A percentile compares a stretch with the other conserved stretches of the same genome.
phyloP scores from a whole-genome alignment of 1,140 invertebrate genomes.

The Drosophila funebris region DNA sequence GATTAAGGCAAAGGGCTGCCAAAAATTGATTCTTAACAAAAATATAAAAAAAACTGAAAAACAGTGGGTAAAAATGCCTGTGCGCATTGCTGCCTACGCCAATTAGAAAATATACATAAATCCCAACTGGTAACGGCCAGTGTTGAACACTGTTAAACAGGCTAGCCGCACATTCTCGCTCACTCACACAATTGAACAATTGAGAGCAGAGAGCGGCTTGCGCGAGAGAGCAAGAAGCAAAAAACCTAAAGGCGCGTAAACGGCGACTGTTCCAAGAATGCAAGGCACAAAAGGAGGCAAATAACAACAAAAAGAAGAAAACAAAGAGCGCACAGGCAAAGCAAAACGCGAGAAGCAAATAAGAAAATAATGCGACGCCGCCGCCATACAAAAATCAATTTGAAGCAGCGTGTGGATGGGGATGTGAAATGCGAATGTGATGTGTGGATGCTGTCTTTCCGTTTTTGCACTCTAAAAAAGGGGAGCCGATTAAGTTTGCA shows the following conservation, averaged over 20 bases:
- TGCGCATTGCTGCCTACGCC: constrained; percentile 63
- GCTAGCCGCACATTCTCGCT: constrained; percentile 37
- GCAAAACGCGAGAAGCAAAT: constrained; percentile 71
- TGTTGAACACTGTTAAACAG: constrained; percentile 54
- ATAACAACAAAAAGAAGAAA: constrained; percentile 73
- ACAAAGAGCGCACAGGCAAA: constrained; percentile 48
- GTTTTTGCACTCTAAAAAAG: constrained; percentile 35
- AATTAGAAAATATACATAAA: constrained; percentile 69
- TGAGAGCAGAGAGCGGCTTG: constrained; percentile 73
- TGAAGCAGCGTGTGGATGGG: constrained; percentile 39
- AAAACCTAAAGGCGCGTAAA: constrained; percentile 63
- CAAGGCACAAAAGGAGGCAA: constrained; percentile 72
- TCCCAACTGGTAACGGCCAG: constrained; percentile 52
- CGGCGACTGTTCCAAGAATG: constrained; percentile 56
- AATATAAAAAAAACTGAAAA: constrained; percentile 17
- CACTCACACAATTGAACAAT: constrained; percentile 50
- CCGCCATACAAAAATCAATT: constrained; percentile 73
- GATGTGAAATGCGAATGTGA: constrained; percentile 45
- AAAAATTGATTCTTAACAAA: constrained; percentile 52
- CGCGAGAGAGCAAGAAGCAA: constrained; percentile 35
- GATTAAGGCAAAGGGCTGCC: constrained; percentile 52
- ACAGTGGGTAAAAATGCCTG: constrained; percentile 20
- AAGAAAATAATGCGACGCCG: constrained; percentile 69
- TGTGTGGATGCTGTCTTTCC: constrained; percentile 52
- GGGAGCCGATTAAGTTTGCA: neutral